Evolutionary conservation across 2,797 vertebrate species (phyloP).

Genomic region (Coluber constrictor): DNA sequence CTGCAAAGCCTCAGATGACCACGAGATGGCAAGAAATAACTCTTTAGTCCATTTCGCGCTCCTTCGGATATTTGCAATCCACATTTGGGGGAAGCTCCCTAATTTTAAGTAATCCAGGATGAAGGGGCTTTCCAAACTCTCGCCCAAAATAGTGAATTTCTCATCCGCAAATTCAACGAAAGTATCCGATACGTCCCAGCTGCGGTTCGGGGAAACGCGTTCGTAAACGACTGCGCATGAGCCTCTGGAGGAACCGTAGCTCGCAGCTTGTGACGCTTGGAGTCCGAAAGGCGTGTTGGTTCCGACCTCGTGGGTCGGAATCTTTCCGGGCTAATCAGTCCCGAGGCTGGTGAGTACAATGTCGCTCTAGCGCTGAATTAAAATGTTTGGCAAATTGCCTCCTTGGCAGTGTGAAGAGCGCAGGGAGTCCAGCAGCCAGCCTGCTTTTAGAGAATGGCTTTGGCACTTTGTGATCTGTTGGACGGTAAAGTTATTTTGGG

Average conservation of each 20-base stretch:
- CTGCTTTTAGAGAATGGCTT: not conserved
- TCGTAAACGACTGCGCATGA: rapidly evolving
- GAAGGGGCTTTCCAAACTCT: not conserved
- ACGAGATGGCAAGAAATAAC: not conserved
- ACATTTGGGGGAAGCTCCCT: not conserved
- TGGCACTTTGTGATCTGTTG: not conserved
- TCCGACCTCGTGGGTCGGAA: not conserved
- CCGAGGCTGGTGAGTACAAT: not conserved
- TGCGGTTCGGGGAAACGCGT: rapidly evolving
- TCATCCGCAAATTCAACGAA: not conserved
- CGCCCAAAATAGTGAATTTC: not conserved
- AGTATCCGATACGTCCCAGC: not conserved
- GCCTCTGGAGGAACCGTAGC: slow-evolving; percentile 25
- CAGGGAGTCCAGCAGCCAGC: not conserved
- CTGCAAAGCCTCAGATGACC: not conserved
- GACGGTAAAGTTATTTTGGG: not conserved
- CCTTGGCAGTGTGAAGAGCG: not conserved
- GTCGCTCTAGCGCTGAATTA: not conserved
- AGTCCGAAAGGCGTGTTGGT: not conserved
- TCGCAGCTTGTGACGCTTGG: rapidly evolving
- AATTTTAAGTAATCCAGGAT: not conserved
- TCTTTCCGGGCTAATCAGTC: no score
- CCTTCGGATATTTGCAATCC: not conserved
- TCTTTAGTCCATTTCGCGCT: not conserved
- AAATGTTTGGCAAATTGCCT: not conserved